These are phyloP conservation scores for Drosophila nigrodunni DNA, from an alignment of 1,140 invertebrate genomes.

Conservation along the genomic window DNA sequence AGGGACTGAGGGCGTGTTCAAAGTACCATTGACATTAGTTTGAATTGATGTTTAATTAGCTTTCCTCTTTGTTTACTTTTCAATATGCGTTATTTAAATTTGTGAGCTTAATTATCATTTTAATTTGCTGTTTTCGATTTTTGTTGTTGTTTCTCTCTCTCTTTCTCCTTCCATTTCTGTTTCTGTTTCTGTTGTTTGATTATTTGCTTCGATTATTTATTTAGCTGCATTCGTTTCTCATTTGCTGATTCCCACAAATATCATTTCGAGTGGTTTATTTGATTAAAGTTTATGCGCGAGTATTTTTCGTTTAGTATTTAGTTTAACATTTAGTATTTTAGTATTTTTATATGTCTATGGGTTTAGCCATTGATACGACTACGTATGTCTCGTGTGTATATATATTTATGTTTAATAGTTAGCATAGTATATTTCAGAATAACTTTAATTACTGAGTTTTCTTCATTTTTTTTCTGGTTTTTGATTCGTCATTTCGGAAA, in stretches of 20 bases:
- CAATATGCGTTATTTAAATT: conserved; percentile 41
- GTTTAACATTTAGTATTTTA: too few species aligned
- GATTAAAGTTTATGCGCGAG: conserved; percentile 30
- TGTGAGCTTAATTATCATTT: conserved; percentile 48
- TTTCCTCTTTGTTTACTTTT: conserved; percentile 44
- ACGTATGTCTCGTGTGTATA: conserved; percentile 28
- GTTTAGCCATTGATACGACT: conserved; percentile 18
- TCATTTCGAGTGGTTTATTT: conserved; percentile 28
- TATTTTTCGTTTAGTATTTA: conserved; percentile 33
- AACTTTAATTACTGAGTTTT: conserved; percentile 43
- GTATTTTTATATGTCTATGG: conserved; percentile 12
- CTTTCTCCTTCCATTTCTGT: conserved; percentile 16
- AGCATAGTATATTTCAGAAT: conserved; percentile 14
- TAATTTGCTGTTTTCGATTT: conserved; percentile 10
- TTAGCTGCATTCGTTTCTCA: conserved; percentile 26
- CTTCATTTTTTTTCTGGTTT: conserved; percentile 7
- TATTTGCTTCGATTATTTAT: conserved; percentile 55
- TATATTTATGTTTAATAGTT: conserved; percentile 31
- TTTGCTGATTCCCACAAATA: conserved; percentile 21
- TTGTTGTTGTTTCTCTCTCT: conserved; percentile 7
- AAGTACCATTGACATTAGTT: conserved; percentile 40
- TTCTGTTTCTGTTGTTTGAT: conserved; percentile 29
- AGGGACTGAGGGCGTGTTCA: conserved; percentile 36
- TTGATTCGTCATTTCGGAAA: conserved; percentile 36
- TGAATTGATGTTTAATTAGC: conserved; percentile 50